Evolutionary conservation across 2,797 vertebrate species (phyloP).

Genomic region (Meriones psammophilus): DNA sequence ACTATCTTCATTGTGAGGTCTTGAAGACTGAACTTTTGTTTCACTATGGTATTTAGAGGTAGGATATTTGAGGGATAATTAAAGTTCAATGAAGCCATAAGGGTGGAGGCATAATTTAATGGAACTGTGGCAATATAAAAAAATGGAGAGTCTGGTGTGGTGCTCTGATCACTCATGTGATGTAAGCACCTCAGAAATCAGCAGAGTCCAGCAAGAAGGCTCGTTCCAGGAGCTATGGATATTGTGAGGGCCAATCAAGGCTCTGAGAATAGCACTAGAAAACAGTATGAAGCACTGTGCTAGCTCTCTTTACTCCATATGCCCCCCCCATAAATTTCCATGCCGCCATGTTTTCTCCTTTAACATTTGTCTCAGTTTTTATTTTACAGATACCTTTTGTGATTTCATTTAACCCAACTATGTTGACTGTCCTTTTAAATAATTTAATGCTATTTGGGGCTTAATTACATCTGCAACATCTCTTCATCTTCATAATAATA

Average conservation of each 20-base stretch:
- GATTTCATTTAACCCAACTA: background rate
- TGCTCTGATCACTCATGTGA: background rate
- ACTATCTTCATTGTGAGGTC: background rate
- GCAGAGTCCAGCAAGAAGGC: background rate
- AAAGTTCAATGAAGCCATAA: background rate
- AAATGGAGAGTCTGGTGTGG: background rate
- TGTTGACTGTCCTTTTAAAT: constrained; percentile 18
- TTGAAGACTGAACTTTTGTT: background rate
- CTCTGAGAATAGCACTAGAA: background rate
- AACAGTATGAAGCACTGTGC: background rate
- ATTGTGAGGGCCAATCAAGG: background rate
- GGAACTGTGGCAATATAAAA: background rate
- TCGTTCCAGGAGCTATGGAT: background rate
- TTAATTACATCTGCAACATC: constrained; percentile 54
- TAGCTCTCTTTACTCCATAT: constrained; percentile 25
- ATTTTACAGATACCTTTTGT: constrained; percentile 14
- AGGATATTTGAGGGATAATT: background rate
- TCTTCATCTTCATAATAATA: background rate
- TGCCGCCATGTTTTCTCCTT: background rate
- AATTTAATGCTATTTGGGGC: constrained; percentile 48
- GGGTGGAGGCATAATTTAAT: background rate
- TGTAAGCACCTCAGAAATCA: background rate
- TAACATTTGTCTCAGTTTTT: constrained; percentile 11
- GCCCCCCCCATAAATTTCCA: background rate
- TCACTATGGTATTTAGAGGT: background rate